Conservation (phyloP, 2,797 vertebrate species). For the Synaphobranchus kaupii region DNA sequence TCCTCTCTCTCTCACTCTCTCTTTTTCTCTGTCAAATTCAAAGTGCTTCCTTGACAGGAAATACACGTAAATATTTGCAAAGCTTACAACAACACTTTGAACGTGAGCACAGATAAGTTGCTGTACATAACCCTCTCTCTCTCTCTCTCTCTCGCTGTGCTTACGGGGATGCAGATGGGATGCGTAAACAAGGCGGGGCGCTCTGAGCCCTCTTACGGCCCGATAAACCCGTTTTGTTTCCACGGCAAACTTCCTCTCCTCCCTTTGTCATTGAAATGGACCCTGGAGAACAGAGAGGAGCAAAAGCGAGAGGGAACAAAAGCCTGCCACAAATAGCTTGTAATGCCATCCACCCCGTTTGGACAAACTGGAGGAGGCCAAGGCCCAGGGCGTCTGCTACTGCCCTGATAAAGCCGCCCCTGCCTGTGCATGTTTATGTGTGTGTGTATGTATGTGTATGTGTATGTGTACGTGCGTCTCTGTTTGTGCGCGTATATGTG, state of each 20-base stretch:
- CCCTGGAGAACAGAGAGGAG: conserved; percentile 18
- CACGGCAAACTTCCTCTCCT: conserved; percentile 41
- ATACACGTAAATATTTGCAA: not conserved
- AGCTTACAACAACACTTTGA: not conserved
- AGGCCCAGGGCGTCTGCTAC: conserved; percentile 47
- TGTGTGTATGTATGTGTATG: not conserved
- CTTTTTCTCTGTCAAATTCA: not conserved
- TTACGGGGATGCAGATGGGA: too few relatives aligned
- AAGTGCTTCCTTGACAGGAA: not conserved
- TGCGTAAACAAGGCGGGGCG: conserved; percentile 85
- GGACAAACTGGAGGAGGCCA: conserved; percentile 61
- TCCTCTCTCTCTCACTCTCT: conserved; percentile 28
- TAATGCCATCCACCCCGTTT: conserved; percentile 53
- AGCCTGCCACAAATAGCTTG: conserved; percentile 23
- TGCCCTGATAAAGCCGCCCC: conserved; percentile 63
- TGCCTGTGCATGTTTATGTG: conserved; percentile 31
- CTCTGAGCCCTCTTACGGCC: conserved; percentile 72
- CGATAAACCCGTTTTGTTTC: conserved; percentile 45
- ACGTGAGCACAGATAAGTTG: not conserved
- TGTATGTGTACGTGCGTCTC: conserved; percentile 50
- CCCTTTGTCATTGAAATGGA: conserved; percentile 38
- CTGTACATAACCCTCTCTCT: not conserved
- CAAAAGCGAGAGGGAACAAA: conserved; percentile 28
- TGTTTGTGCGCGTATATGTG: conserved; percentile 29
- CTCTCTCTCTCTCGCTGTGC: conserved; percentile 78